Base-by-base conservation (phyloP, 1,140 invertebrate species). In the Yoshiicerus persimilis region DNA sequence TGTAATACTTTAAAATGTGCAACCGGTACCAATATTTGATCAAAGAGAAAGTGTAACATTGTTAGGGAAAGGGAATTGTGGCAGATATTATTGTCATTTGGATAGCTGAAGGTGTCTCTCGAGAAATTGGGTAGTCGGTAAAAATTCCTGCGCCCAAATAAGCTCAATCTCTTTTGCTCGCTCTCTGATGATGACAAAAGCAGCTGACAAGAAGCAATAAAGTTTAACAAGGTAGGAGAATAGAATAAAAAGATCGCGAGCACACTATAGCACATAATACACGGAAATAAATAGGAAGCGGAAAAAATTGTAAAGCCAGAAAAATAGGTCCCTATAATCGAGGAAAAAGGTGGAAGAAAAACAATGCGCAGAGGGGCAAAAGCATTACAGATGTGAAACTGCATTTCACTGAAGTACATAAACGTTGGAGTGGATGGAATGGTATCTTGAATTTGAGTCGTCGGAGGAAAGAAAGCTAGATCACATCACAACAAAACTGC, bases 401-500 rank as follows among this genome's bases (percentile, higher is more conserved):
- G 32, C 11, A 80, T 38, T 80, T 32, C 20, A 23, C 30, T 20
- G 13, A n/a, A 23, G 30, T 38, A 23, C 13, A 80, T 80, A 80
- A 38, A 80, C 34, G 20, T 6, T 5, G n/a, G n/a, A n/a, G n/a
- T n/a, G 1, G 1, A 11, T 4, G 5, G 20, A 56, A n/a, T 80
- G 36, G 20, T 36, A 36, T 34, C 30, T 38, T 32, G 30, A 80
- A 36, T 80, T 10, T 70, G 64, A 70, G 23, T 27, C 16, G 2
- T 1, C 25, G 64, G 30, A 16, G 34, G 20, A n/a, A 80, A 80
- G 70, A n/a, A 34, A 80, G 75, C 30, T 32, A 32, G 75, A 80
- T 80, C 75, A 80, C 30, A 80, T 80, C 75, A 36, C 75, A 80
- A 80, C 75, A 80, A 80, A 80, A 80, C 75, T 30, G 75, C 16